Percentiles rank a stretch among this genome's conserved stretches.
phyloP scores from a whole-genome alignment of 2,797 vertebrate species.

The Aplochiton taeniatus region DNA sequence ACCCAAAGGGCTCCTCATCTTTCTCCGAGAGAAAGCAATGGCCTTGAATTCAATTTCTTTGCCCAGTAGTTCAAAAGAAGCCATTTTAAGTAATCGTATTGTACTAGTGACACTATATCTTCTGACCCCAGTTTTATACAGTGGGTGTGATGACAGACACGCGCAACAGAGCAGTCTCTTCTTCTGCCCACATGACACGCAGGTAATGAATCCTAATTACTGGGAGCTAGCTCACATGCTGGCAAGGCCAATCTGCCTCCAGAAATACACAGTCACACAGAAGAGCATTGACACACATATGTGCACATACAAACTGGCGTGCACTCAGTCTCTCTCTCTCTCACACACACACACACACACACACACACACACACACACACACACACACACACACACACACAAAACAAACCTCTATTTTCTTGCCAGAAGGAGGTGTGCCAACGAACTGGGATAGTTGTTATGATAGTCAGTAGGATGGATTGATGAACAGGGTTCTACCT shows the following conservation, averaged over 20 bases:
- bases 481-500: too few relatives aligned
- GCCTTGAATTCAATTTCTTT: too few relatives aligned
- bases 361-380: neutral
- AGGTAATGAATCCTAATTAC: slow-evolving; percentile 52
- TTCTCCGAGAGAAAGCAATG: too few relatives aligned
- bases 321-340: neutral
- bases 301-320: neutral
- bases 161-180: neutral
- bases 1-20: too few relatives aligned
- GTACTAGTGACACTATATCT: too few relatives aligned
- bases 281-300: neutral
- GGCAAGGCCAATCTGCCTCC: slow-evolving; percentile 3
- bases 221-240: slow-evolving; percentile 21
- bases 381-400: slow-evolving; percentile 3
- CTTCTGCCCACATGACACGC: slow-evolving; percentile 25
- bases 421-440: too few relatives aligned
- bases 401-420: neutral
- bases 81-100: too few relatives aligned
- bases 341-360: slow-evolving; percentile 6
- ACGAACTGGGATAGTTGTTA: too few relatives aligned
- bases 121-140: too few relatives aligned
- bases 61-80: too few relatives aligned
- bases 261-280: slow-evolving; percentile 1
- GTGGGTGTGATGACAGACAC: too few relatives aligned
- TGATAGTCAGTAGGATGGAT: too few relatives aligned